Percentiles rank a stretch among this genome's conserved stretches.
These are phyloP conservation scores for Cyanistes caeruleus DNA, from an alignment of 2,113 vertebrate genomes.

Conservation along the genomic window DNA sequence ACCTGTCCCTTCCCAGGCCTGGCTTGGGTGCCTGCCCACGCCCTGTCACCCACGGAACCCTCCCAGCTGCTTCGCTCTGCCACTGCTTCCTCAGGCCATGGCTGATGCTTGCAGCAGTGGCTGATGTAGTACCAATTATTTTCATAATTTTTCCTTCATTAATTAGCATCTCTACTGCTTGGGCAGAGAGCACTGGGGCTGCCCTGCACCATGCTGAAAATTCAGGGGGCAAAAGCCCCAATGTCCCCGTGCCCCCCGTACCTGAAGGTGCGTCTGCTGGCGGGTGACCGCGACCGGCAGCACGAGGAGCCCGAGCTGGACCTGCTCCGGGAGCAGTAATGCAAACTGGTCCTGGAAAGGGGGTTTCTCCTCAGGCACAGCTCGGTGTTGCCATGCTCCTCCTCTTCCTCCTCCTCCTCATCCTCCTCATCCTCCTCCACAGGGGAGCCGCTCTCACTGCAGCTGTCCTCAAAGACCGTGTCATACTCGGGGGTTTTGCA, in stretches of 20 bases:
- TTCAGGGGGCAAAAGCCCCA: background rate
- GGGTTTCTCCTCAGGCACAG: slow-evolving; percentile 74
- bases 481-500: slow-evolving; percentile 78
- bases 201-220: background rate
- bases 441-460: slow-evolving; percentile 74
- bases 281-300: slow-evolving; percentile 83
- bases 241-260: background rate
- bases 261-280: slow-evolving; percentile 86
- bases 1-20: background rate
- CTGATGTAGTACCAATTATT: background rate
- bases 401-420: slow-evolving; percentile 2
- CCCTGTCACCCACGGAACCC: background rate
- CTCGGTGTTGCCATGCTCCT: slow-evolving; percentile 63
- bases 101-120: background rate
- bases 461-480: slow-evolving; percentile 79
- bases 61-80: background rate
- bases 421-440: slow-evolving; percentile 71
- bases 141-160: background rate
- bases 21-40: background rate
- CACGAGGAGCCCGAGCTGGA: slow-evolving; percentile 77
- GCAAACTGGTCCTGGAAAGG: slow-evolving; percentile 67
- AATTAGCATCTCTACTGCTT: background rate
- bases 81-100: background rate
- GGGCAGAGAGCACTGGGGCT: background rate
- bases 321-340: slow-evolving; percentile 73